Evolutionary conservation across 2,888 invertebrate species (phyloP), one percentile per base, ranked within the genome.

Genomic region (Tetragonula carbonaria): DNA sequence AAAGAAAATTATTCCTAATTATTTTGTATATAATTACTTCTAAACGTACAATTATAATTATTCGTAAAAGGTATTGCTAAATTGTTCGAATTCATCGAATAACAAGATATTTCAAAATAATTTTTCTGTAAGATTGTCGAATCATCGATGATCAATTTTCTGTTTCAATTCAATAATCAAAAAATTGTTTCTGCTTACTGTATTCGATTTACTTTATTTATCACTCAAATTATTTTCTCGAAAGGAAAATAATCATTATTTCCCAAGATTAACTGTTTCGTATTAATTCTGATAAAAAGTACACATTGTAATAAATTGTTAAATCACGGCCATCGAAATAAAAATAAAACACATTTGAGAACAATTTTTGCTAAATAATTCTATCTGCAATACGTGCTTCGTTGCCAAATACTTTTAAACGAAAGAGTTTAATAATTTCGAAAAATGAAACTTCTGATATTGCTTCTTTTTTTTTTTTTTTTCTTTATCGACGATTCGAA

Each of bases 351-450:
- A 55, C 5, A 5, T 57, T 57, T 57, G 11, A n/a, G n/a, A 57
- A n/a, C n/a, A 57, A 57, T 57, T 57, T n/a, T 57, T n/a, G 14
- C n/a, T n/a, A 57, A 57, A 57, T n/a, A n/a, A 57, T 57, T 57
- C n/a, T 57, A 13, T n/a, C 5, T 18, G 23, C 16, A 28, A 28
- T 28, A 18, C 16, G 28, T 23, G 3, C 16, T 62, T 28, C 28
- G 28, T 28, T 28, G 28, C 28, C 28, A 28, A 28, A 28, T 28
- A 28, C 62, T 28, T 23, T 28, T 28, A 18, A 62, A 28, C 8
- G 62, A 16, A 28, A 62, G 14, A 53, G 53, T 53, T 53, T 5
- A 18, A 62, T 62, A 62, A 62, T 62, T 62, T 23, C 8, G 62
- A 28, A 28, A 62, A 62, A 62, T 28, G 6, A 28, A 62, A 28